Evolutionary conservation across 2,888 invertebrate genomes (phyloP).

Genomic region (Rhopalosiphum nymphaeae): DNA sequence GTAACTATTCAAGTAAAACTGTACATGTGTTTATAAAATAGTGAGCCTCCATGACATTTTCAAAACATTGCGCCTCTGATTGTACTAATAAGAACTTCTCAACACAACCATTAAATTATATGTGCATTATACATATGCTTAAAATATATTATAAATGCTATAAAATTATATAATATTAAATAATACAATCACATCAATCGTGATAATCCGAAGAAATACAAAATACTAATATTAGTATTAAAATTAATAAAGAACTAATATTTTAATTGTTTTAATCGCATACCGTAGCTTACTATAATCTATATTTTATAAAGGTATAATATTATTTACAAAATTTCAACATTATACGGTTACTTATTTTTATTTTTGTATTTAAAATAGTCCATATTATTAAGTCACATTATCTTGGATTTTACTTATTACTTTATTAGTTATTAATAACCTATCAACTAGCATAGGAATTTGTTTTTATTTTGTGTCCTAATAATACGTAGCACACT

Average conservation of each 20-base stretch:
- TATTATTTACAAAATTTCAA: not conserved
- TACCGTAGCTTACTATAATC: not conserved
- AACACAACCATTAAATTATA: not conserved
- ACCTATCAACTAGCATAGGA: not conserved
- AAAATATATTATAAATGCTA: too few species aligned
- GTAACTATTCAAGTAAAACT: too few species aligned
- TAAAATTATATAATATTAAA: too few species aligned
- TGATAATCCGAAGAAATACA: not conserved
- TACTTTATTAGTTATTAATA: not conserved
- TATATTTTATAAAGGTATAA: not conserved
- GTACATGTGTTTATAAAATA: too few species aligned
- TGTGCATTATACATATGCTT: not conserved
- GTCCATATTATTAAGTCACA: not conserved
- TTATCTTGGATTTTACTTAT: not conserved
- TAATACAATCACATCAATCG: not conserved
- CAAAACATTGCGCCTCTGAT: too few species aligned
- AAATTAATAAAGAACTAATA: not conserved
- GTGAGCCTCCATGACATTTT: too few species aligned
- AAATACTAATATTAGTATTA: not conserved
- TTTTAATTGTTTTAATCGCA: not conserved
- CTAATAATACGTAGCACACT: not conserved
- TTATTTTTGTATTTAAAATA: not conserved
- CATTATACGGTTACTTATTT: not conserved
- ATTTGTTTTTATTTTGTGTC: not conserved
- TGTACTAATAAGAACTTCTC: not conserved